Base-by-base conservation (phyloP, 2,888 invertebrate species). In the Trypoxylon attenuatum region DNA sequence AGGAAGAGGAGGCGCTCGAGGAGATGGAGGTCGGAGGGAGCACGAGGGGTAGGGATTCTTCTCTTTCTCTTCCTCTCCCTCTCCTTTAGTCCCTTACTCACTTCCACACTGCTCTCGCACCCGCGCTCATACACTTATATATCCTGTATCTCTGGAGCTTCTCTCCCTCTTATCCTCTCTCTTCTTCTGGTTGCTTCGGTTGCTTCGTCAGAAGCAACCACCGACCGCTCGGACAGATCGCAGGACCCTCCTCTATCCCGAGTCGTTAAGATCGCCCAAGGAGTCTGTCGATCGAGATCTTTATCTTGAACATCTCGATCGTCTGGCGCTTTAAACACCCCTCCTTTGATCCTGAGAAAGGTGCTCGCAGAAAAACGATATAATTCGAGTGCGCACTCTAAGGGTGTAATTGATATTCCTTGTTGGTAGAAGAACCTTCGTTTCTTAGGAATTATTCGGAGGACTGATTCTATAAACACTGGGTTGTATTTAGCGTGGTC, bases 201-300 rank as follows among this genome's bases (percentile, higher is more conserved):
- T 64, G 55, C 67, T 64, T 71, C 39, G 57, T 29, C 65, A 64
- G 57, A 62, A 75, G 69, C 74, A 43, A 71, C 53, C 60, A 39
- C 49, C 59, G 53, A 63, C 60, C 56, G 56, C 45, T 53, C 49
- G 54, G 57, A 51, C 49, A 64, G 59, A 65, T 72, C n/a, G n/a
- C n/a, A 69, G 62, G 73, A 65, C 75, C 71, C 65, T 52, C 60
- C 62, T 51, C 65, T 69, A 68, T 54, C 65, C 42, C 46, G 49
- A 61, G 42, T 72, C 64, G 68, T 71, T 66, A 61, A 59, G 41
- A 45, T 10, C 39, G 42, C 25, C 49, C 41, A 38, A 33, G 33
- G 33, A 13, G n/a, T n/a, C n/a, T n/a, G n/a, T n/a, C n/a, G n/a
- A n/a, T n/a, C n/a, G n/a, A n/a, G n/a, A n/a, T n/a, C n/a, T n/a